Evolutionary conservation across 2,888 invertebrate species (phyloP).

Genomic region (Galeopsomyia nigrocyanea): DNA sequence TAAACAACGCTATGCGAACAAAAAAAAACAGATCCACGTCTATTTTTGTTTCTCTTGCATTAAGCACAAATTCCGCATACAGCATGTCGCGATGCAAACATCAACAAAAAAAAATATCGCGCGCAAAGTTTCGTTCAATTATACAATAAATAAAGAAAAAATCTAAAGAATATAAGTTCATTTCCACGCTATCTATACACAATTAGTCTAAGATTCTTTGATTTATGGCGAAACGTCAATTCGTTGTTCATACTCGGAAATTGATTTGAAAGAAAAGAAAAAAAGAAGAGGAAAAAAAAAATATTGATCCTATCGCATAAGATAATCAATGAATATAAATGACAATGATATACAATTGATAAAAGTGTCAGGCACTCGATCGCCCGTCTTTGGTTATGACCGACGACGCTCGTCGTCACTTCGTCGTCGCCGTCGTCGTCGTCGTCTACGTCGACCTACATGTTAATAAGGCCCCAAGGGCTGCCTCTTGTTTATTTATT

Average conservation of each 20-base stretch:
- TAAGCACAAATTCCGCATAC: no score
- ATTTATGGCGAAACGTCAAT: no score
- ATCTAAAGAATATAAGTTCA: no score
- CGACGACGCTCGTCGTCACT: slow-evolving; percentile 4
- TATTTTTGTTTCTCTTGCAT: no score
- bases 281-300: slow-evolving; percentile 1
- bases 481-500: slow-evolving; percentile 37
- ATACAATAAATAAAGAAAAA: no score
- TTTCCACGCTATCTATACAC: no score
- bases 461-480: slow-evolving; percentile 48
- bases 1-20: slow-evolving; percentile 3
- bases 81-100: no score
- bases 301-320: background rate
- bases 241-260: slow-evolving; percentile 5
- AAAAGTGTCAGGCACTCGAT: background rate
- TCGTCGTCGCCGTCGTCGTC: background rate
- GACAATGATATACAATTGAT: slow-evolving; percentile 2
- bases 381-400: slow-evolving; percentile 3
- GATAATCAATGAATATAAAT: background rate
- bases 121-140: no score
- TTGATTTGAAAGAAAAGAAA: background rate
- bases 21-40: no score
- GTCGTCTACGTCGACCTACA: slow-evolving; percentile 30
- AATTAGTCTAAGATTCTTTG: no score
- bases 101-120: no score